Conservation (phyloP, 2,113 vertebrate genomes). For the Tachuris rubrigastra region DNA sequence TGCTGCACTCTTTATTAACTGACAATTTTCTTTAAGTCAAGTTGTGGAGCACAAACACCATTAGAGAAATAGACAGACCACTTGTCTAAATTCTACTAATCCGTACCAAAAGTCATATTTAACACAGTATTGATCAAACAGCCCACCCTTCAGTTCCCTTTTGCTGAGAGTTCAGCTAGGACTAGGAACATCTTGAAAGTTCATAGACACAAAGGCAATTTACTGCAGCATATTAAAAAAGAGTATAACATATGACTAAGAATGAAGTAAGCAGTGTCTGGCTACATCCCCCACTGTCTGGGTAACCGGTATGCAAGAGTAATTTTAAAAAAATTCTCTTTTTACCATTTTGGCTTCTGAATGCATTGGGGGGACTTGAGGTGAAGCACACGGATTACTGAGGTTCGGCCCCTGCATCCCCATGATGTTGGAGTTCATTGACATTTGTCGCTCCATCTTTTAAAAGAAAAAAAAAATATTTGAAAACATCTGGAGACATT, state of each 20-base stretch:
- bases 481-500: slow-evolving; percentile 11
- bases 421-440: slow-evolving; percentile 98
- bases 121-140: background rate
- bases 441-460: slow-evolving; percentile 99
- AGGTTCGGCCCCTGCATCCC: slow-evolving; percentile 94
- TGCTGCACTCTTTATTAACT: background rate
- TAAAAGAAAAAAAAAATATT: background rate
- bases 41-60: background rate
- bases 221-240: slow-evolving; percentile 34
- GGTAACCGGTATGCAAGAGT: background rate
- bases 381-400: slow-evolving; percentile 91
- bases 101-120: background rate
- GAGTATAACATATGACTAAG: slow-evolving; percentile 37
- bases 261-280: slow-evolving; percentile 55
- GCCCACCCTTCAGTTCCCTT: background rate
- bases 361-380: slow-evolving; percentile 95
- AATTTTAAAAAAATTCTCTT: background rate
- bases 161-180: background rate
- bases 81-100: background rate
- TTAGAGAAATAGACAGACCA: background rate
- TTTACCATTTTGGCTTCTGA: slow-evolving; percentile 99
- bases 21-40: background rate
- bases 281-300: background rate
- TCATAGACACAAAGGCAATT: slow-evolving; percentile 26
- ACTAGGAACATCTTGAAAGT: slow-evolving; percentile 4